Percentiles rank a stretch among this genome's conserved stretches.
Conservation (phyloP, 2,888 invertebrate species). For the Oligia latruncula region DNA sequence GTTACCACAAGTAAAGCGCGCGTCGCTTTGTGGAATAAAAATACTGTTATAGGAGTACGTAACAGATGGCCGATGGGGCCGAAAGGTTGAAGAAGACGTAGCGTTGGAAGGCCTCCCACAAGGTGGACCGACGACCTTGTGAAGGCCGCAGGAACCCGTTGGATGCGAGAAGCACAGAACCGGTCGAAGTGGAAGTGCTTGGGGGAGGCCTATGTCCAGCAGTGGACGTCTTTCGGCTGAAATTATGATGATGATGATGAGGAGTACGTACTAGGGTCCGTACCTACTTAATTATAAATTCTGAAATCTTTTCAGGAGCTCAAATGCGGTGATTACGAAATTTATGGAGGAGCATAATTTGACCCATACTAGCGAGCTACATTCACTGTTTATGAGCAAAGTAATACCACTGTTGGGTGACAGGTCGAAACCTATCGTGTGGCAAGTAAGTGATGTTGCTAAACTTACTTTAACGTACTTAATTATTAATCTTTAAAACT, state of each 20-base stretch:
- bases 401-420: constrained; percentile 77
- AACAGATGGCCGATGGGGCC: too few relatives aligned
- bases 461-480: not conserved
- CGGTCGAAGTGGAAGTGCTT: too few relatives aligned
- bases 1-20: not conserved
- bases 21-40: not conserved
- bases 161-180: too few relatives aligned
- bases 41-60: not conserved
- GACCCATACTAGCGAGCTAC: constrained; percentile 70
- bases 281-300: not conserved
- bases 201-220: too few relatives aligned
- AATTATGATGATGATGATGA: too few relatives aligned
- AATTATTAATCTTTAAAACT: not conserved
- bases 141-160: too few relatives aligned
- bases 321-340: constrained; percentile 75
- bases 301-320: constrained; percentile 72
- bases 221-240: too few relatives aligned
- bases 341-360: constrained; percentile 80
- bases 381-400: constrained; percentile 80
- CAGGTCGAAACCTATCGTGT: constrained; percentile 77
- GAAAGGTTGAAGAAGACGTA: too few relatives aligned
- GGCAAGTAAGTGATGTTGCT: constrained; percentile 78
- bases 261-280: not conserved
- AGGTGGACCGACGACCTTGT: too few relatives aligned
- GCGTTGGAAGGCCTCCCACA: too few relatives aligned